Evolutionary conservation across 2,113 vertebrate genomes (phyloP), one percentile per base, ranked within the genome.

Genomic region (Stigmatopora argus): DNA sequence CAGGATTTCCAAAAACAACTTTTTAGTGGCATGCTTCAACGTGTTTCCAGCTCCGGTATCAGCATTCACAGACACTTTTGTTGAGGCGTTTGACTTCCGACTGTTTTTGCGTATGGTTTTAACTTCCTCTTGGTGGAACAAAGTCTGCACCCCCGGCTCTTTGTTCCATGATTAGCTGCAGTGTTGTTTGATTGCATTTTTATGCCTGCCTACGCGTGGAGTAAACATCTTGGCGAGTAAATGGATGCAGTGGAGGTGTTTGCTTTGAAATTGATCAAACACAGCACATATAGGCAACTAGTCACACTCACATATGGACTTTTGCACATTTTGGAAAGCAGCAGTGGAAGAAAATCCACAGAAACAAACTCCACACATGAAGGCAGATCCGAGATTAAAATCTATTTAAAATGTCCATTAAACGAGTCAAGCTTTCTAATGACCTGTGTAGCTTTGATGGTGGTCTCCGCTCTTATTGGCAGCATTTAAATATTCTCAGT

Each of bases 111-210:
- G 66, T 62, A 72, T 69, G 72, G 38, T 69, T 70, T 21, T 63
- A 67, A 59, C 77, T 72, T 80, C 72, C 70, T 81, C 83, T 78
- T 72, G 78, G 13, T 73, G 26, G 15, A 75, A 86, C 82, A 83
- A 86, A 85, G 71, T 77, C 70, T 62, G 70, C 75, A 64, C 65
- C 74, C 73, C 62, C 66, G 76, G 38, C 73, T 74, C 66, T 86
- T 85, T 88, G 80, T 88, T 78, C 78, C 72, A 71, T 80, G 88
- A 88, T 88, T 84, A 88, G 75, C 81, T 49, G 48, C 69, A 58
- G 76, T 59, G 71, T 71, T 64, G 67, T 67, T 61, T 66, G 69
- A 31, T 63, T 74, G 52, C 45, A 69, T 77, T 81, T 85, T 78
- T 76, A 69, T 82, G 77, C 74, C 48, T 57, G 65, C 31, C 57